Base-by-base conservation (phyloP, 2,888 invertebrate species). In the Xestia sexstrigata region DNA sequence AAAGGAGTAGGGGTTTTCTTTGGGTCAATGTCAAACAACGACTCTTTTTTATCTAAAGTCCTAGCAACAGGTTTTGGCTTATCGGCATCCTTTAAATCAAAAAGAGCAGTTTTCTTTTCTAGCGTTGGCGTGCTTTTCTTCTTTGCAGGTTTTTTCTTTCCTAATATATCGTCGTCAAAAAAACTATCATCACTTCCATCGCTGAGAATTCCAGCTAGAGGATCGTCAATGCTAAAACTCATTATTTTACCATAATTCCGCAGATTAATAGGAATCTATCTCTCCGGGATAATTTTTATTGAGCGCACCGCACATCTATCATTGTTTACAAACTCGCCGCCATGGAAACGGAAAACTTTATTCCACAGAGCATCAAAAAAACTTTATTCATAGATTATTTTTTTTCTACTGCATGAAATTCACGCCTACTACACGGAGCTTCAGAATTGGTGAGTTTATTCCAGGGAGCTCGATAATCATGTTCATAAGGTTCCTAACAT, bases 141-240 rank as follows among this genome's bases (percentile, higher is more conserved):
- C 82, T 95, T 95, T 42, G 83, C 72, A 5, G 94, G 84, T 87
- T 95, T 96, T 89, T 95, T 96, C 89, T 96, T 96, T 30, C 96
- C 95, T 60, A 96, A 87, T 75, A 96, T 96, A 85, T 97, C 97
- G 86, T 97, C 97, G 85, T 98, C 98, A 89, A 98, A 98, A 89
- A 98, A 98, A 93, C 97, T 98, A 88, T 98, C 98, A 88, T 98
- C 97, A 88, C 97, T 98, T 78, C 97, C 98, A 90, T 98, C 98
- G 89, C 98, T 98, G 67, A 98, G 93, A 89, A 97, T 96, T 89
- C 97, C 98, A 49, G 97, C 98, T 81, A 98, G 92, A 20, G 97
- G 97, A 92, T 98, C 97, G 70, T 98, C 97, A 49, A 97, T 90
- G 91, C 97, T 97, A 87, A 97, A 97, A 94, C 95, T 97, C 97